Conservation (phyloP, 2,888 invertebrate species). For the Spilosoma lubricipeda region DNA sequence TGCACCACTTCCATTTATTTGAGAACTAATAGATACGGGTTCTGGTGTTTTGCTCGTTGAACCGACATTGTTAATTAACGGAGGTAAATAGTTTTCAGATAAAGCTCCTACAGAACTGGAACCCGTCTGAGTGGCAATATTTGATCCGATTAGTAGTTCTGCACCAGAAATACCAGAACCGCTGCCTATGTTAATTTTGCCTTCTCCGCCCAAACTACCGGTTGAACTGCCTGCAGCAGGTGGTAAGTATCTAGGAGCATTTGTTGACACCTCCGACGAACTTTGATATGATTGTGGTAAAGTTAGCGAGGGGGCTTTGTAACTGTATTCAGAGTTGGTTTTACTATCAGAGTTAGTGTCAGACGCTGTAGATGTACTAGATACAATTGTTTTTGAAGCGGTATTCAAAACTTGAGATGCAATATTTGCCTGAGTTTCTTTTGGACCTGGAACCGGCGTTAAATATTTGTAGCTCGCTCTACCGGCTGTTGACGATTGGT, state of each 20-base stretch:
- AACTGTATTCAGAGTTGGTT: constrained; percentile 51
- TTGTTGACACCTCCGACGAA: constrained; percentile 62
- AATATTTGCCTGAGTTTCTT: constrained; percentile 17
- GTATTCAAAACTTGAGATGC: constrained; percentile 31
- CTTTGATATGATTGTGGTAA: constrained; percentile 35
- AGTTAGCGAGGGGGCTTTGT: constrained; percentile 45
- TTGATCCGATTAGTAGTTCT: constrained; percentile 24
- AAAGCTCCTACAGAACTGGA: constrained; percentile 36
- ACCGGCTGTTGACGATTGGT: constrained; percentile 29
- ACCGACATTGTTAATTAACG: constrained; percentile 35
- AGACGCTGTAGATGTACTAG: constrained; percentile 21
- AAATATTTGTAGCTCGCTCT: constrained; percentile 60
- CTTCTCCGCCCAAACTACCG: constrained; percentile 26
- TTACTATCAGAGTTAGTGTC: constrained; percentile 25
- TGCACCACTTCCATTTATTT: constrained; percentile 35
- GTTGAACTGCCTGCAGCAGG: constrained; percentile 50
- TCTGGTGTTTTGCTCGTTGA: constrained; percentile 24
- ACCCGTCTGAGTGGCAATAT: constrained; percentile 18
- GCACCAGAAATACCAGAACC: constrained; percentile 40
- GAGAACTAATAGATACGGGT: constrained; percentile 28
- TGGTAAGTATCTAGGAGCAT: constrained; percentile 75
- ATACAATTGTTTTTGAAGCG: constrained; percentile 28
- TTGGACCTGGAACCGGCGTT: constrained; percentile 23
- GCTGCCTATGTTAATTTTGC: constrained; percentile 34
- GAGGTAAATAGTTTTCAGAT: constrained; percentile 60